These are phyloP conservation scores for Amphiura filiformis DNA, from an alignment of 35 echinoderm and acorn worm species.

Conservation along the genomic window DNA sequence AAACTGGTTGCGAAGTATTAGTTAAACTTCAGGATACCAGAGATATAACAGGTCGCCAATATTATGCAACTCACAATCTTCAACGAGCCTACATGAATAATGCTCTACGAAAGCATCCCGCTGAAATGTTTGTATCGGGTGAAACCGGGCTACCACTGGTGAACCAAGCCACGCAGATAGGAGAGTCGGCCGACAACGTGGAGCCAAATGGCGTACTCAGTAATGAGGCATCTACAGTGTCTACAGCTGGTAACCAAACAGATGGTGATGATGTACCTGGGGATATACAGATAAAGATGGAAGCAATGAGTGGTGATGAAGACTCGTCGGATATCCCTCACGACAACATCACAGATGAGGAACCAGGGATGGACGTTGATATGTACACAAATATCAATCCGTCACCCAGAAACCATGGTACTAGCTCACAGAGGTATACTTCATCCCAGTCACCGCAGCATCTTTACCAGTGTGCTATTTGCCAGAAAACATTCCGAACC, in stretches of 20 bases:
- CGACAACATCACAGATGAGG: neutral
- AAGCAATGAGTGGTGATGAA: neutral
- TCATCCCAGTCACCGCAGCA: neutral
- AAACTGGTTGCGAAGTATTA: neutral
- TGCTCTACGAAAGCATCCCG: neutral
- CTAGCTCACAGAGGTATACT: neutral
- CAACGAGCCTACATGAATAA: neutral
- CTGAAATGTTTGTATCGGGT: neutral
- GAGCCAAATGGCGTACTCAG: neutral
- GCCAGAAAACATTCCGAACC: neutral
- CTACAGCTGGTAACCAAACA: too few relatives aligned
- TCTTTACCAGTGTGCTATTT: neutral
- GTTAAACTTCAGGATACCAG: neutral
- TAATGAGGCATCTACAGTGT: neutral
- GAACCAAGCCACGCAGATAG: neutral
- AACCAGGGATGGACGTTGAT: neutral
- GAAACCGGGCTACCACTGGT: neutral
- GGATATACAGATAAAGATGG: neutral
- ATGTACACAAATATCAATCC: neutral
- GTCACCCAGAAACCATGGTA: neutral
- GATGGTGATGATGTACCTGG: neutral
- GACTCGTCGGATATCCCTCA: too few relatives aligned
- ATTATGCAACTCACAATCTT: neutral
- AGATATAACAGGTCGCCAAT: neutral
- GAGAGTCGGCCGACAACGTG: neutral